Conservation (phyloP, 53 echinoderm and acorn worm genomes). For the Apostichopus leukothele region DNA sequence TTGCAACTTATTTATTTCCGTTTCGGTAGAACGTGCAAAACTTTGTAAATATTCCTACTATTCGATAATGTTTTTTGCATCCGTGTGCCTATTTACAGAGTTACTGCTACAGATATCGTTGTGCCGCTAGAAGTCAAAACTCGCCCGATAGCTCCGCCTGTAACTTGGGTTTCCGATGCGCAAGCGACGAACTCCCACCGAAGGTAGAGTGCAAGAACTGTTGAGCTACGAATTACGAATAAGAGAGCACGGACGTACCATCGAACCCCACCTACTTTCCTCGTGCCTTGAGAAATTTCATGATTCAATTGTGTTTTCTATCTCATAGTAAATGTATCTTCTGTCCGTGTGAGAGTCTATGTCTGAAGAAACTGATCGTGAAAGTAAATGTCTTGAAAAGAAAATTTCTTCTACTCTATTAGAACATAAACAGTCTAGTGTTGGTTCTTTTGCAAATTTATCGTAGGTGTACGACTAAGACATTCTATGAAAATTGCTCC, state of each 20-base stretch:
- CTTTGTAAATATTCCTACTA: too few relatives aligned
- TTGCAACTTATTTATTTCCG: too few relatives aligned
- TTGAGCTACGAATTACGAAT: background rate
- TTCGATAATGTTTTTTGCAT: too few relatives aligned
- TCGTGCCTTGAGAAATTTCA: background rate
- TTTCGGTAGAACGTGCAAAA: too few relatives aligned
- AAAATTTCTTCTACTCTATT: too few relatives aligned
- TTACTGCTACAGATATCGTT: conserved; percentile 97
- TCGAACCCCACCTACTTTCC: background rate
- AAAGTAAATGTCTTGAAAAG: too few relatives aligned
- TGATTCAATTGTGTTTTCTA: background rate
- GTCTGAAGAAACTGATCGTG: too few relatives aligned
- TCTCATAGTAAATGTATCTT: background rate
- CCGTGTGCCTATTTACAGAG: conserved; percentile 49
- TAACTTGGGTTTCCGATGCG: conserved; percentile 95
- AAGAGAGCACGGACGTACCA: background rate
- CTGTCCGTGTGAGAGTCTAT: too few relatives aligned
- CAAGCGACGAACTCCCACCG: conserved; percentile 72
- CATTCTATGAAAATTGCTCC: too few relatives aligned
- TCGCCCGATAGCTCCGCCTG: conserved; percentile 91
- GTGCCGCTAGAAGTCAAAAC: conserved; percentile 96
- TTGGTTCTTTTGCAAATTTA: too few relatives aligned
- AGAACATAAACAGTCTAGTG: too few relatives aligned
- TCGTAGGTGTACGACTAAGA: too few relatives aligned
- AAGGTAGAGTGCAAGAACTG: conserved; percentile 81